phyloP scores from a whole-genome alignment of 2,888 invertebrate species.

The Caradrina kadenii region DNA sequence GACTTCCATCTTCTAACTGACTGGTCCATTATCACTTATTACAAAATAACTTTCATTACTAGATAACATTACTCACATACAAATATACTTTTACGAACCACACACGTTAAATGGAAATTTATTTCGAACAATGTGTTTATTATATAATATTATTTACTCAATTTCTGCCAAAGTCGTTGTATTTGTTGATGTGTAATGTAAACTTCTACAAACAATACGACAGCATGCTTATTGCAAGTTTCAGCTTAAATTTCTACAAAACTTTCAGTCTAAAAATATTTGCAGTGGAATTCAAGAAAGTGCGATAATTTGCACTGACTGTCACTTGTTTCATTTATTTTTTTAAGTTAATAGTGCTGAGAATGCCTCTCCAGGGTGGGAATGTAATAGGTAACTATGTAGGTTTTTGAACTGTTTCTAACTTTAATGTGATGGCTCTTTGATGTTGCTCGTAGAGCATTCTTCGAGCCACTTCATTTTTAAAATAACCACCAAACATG shows the following conservation, averaged over 20 bases:
- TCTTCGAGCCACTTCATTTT: not conserved
- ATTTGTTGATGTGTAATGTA: conserved; percentile 23
- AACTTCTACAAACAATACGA: conserved; percentile 6
- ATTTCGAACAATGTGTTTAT: conserved; percentile 9
- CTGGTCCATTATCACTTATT: not conserved
- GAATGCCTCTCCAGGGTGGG: not conserved
- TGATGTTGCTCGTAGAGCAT: conserved; percentile 14
- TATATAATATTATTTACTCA: not conserved
- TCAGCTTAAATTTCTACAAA: conserved; percentile 32
- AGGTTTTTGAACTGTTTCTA: conserved; percentile 14
- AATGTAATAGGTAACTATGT: conserved; percentile 29
- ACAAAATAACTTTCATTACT: not conserved
- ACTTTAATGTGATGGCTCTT: conserved; percentile 23
- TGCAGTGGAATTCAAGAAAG: conserved; percentile 30
- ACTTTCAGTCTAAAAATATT: conserved; percentile 32
- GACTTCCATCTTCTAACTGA: not conserved
- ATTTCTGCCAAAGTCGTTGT: not conserved
- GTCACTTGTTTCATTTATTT: conserved; percentile 42
- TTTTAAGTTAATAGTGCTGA: conserved; percentile 14
- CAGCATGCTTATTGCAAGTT: conserved; percentile 33
- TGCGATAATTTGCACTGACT: conserved; percentile 32
- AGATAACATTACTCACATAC: not conserved
- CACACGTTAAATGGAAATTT: conserved; percentile 1
- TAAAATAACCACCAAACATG: too few relatives aligned
- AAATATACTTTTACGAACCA: not conserved